Evolutionary conservation across 92 coral and sea anemone species (phyloP).

Genomic region (Siderastrea siderea): DNA sequence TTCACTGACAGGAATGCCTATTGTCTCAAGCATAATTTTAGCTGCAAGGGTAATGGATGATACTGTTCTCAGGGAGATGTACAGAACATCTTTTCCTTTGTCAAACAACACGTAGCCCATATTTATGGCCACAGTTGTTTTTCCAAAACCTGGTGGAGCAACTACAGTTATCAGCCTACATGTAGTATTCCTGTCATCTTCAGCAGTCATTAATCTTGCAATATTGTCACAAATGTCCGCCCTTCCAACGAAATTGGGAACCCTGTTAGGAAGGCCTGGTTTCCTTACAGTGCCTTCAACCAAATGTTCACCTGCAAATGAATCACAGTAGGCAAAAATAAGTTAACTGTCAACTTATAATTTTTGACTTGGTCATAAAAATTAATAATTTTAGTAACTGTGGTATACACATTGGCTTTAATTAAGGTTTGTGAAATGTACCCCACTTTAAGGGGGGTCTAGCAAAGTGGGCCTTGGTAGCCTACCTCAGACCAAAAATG

Average conservation of each 20-base stretch:
- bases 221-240: conserved; percentile 36
- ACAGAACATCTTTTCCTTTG: conserved; percentile 47
- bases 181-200: neutral
- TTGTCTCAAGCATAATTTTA: conserved; percentile 38
- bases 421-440: too few relatives aligned
- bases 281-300: neutral
- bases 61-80: conserved; percentile 41
- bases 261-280: conserved; percentile 39
- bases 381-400: neutral
- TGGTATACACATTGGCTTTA: too few relatives aligned
- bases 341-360: neutral
- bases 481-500: too few relatives aligned
- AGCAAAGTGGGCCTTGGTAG: too few relatives aligned
- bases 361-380: neutral
- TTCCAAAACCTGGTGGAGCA: conserved; percentile 85
- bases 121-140: conserved; percentile 57
- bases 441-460: too few relatives aligned
- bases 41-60: conserved; percentile 48
- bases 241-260: conserved; percentile 75
- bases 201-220: neutral
- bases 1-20: conserved; percentile 17
- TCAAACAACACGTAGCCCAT: conserved; percentile 61
- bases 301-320: conserved; percentile 2
- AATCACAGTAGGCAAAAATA: neutral
- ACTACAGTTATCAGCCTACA: conserved; percentile 51